Percentiles rank a stretch among this genome's conserved stretches.
These are phyloP conservation scores for Lysandra bellargus DNA, from an alignment of 2,888 invertebrate species.

Conservation along the genomic window DNA sequence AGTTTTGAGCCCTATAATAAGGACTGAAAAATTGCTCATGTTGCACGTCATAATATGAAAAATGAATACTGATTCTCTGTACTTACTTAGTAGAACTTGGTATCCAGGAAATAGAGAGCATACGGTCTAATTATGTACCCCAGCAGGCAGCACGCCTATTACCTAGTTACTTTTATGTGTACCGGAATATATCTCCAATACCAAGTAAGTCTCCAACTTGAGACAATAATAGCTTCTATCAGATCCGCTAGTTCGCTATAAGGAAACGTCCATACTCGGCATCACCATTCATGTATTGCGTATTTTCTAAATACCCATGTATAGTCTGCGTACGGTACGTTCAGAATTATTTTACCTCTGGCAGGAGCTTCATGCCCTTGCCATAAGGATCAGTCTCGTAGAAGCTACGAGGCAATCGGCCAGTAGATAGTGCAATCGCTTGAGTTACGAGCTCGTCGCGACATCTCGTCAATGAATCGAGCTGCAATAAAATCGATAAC, in stretches of 20 bases:
- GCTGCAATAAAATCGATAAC: constrained; percentile 29
- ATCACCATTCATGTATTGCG: constrained; percentile 17
- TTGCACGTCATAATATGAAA: not conserved
- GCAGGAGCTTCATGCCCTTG: not conserved
- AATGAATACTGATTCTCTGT: not conserved
- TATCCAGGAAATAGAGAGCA: not conserved
- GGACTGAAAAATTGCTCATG: not conserved
- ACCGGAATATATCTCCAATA: not conserved
- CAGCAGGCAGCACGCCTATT: not conserved
- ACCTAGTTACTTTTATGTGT: not conserved
- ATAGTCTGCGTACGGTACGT: not conserved
- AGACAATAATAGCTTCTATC: not conserved
- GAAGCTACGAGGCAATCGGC: not conserved
- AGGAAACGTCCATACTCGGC: constrained; percentile 1
- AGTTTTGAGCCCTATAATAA: not conserved
- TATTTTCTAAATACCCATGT: constrained; percentile 15
- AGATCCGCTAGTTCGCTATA: not conserved
- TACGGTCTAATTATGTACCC: not conserved
- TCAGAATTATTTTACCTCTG: not conserved
- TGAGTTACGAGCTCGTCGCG: constrained; percentile 24
- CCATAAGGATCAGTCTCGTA: not conserved
- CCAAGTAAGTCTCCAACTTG: not conserved
- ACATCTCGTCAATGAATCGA: constrained; percentile 22
- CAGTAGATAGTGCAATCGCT: constrained; percentile 4
- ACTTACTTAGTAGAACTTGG: too few species aligned